Evolutionary conservation across 2,888 invertebrate genomes (phyloP).

Genomic region (Cinara cedri): DNA sequence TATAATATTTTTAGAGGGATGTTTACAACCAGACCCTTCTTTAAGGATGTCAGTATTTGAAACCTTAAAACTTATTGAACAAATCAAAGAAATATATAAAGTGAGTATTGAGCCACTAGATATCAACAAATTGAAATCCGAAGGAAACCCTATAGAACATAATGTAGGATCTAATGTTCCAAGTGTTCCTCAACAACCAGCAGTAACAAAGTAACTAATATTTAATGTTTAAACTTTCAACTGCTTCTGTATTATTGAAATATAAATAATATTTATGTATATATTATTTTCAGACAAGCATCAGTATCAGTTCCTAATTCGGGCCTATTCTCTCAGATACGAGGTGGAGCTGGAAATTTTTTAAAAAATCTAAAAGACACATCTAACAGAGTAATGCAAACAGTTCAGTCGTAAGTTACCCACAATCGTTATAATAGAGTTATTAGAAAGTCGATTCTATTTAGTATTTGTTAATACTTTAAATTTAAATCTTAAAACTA

Average conservation of each 20-base stretch:
- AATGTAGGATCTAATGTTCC: conserved; percentile 12
- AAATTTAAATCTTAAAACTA: background rate
- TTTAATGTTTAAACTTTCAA: conserved; percentile 12
- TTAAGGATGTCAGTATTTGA: conserved; percentile 76
- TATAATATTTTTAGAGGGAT: conserved; percentile 69
- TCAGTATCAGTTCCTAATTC: conserved; percentile 61
- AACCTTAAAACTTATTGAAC: conserved; percentile 63
- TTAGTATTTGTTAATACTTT: background rate
- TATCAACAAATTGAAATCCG: conserved; percentile 43
- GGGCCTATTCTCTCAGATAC: conserved; percentile 83
- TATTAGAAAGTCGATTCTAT: background rate
- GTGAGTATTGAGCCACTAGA: conserved; percentile 38
- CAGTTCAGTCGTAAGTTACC: conserved; percentile 81
- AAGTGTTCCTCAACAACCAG: conserved; percentile 30
- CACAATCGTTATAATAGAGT: background rate
- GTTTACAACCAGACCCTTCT: conserved; percentile 77
- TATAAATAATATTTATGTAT: conserved; percentile 13
- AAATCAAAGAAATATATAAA: conserved; percentile 38
- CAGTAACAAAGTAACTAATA: conserved; percentile 15
- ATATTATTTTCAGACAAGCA: conserved; percentile 21
- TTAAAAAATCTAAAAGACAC: conserved; percentile 94
- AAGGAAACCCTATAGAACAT: conserved; percentile 43
- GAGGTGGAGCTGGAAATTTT: conserved; percentile 91
- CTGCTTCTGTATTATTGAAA: background rate
- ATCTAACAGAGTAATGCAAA: conserved; percentile 95